Evolutionary conservation across 2,113 vertebrate genomes (phyloP).

Genomic region (Azemiops feae): DNA sequence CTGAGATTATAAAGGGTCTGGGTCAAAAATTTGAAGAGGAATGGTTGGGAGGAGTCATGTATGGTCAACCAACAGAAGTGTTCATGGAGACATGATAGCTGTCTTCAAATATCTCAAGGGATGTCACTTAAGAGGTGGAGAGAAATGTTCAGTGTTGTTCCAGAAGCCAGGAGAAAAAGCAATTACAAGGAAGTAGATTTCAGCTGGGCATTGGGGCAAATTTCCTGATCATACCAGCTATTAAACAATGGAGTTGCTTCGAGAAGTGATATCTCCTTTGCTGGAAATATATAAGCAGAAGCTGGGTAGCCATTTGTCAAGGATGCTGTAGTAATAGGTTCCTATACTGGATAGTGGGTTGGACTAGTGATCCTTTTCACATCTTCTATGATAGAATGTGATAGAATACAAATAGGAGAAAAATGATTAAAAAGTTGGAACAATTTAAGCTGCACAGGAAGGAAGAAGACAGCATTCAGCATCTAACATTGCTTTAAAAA

Average conservation of each 20-base stretch:
- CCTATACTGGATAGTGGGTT: not conserved
- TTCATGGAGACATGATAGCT: not conserved
- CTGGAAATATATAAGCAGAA: not conserved
- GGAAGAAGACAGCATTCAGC: not conserved
- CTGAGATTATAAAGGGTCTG: not conserved
- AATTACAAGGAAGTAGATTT: not conserved
- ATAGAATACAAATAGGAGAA: not conserved
- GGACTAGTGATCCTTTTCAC: not conserved
- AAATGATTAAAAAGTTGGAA: not conserved
- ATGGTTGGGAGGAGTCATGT: not conserved
- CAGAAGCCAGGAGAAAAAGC: not conserved
- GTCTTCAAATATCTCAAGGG: not conserved
- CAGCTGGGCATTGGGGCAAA: not conserved
- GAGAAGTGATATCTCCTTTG: not conserved
- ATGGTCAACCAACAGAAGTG: not conserved
- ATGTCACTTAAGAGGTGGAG: not conserved
- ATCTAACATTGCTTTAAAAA: not conserved
- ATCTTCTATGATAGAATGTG: not conserved
- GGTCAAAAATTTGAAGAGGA: not conserved
- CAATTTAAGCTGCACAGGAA: not conserved
- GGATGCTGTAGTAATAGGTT: not conserved
- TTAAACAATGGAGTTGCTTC: not conserved
- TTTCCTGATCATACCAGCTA: not conserved
- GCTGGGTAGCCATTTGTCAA: not conserved
- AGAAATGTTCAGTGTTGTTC: not conserved